phyloP scores from a whole-genome alignment of 2,797 vertebrate species.

The Sebastes minor region DNA sequence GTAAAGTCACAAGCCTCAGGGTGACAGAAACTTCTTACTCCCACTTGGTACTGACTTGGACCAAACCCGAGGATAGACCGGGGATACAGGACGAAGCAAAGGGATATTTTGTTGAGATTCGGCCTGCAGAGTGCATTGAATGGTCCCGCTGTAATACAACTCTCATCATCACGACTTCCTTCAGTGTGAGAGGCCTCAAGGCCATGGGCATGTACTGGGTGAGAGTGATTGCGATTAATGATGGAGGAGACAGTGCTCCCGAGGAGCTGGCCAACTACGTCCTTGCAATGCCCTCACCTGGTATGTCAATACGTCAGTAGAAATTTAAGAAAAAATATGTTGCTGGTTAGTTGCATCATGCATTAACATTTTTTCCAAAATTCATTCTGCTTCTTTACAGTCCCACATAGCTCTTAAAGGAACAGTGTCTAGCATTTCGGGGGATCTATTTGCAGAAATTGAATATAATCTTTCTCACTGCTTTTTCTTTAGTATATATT shows the following conservation, averaged over 20 bases:
- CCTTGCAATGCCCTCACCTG: conserved; percentile 70
- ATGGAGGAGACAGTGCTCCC: conserved; percentile 78
- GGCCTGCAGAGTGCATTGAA: conserved; percentile 69
- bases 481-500: too few species aligned
- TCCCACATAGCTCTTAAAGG: neutral
- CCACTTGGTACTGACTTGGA: conserved; percentile 86
- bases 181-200: conserved; percentile 83
- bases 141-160: conserved; percentile 84
- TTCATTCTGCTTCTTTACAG: neutral
- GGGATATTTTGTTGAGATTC: conserved; percentile 87
- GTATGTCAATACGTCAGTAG: conserved; percentile 68
- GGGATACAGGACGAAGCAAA: conserved; percentile 78
- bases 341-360: neutral
- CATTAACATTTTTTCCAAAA: neutral
- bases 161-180: conserved; percentile 72
- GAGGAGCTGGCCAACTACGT: conserved; percentile 74
- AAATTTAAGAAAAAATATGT: neutral
- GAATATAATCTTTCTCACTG: too few species aligned
- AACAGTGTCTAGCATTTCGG: too few species aligned
- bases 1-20: conserved; percentile 82
- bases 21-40: conserved; percentile 81
- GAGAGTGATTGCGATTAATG: conserved; percentile 82
- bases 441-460: too few species aligned
- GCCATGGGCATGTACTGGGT: conserved; percentile 81
- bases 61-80: conserved; percentile 73